Base-by-base conservation (phyloP, 2,797 vertebrate species). In the Potorous gilbertii region DNA sequence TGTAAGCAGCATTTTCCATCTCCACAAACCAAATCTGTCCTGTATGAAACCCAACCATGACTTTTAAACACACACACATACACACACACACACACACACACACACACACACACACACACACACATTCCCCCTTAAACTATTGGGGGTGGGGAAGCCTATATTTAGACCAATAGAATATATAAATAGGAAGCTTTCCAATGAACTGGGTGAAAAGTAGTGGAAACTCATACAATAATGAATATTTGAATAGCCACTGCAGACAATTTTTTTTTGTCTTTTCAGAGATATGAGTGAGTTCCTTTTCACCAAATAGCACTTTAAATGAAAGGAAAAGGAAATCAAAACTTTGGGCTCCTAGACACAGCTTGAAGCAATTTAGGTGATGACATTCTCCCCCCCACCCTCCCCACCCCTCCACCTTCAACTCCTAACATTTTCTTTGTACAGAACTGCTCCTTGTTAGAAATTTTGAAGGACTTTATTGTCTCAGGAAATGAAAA, bases 171-270 rank as follows among this genome's bases (percentile, higher is more conserved):
- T 46, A 50, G 46, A 46, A 9, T 11, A 46, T 50, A 87, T 27
- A 87, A 87, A 0, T 87, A 46, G 8, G 2, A 16, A 74, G 18
- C n/a, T 40, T 74, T 50, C 74, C 40, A 93, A 87, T 87, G 46
- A 55, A 31, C 54, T 93, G 54, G 40, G 16, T 56, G 34, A 57
- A 55, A 91, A 93, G 13, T 3, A 55, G 28, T 90, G 92, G 8
- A 50, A 92, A 18, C 40, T 93, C 59, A 90, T 89, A 94, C 62
- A 81, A 95, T 92, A 95, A 96, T 74, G 55, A 93, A 92, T 31
- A 81, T 96, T 81, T 90, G 55, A 95, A 81, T 95, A 92, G 27
- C 52, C 14, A 21, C 28, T 95, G 12, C 4, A 55, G 59, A 66
- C 55, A n/a, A 94, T 93, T 90, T 55, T 90, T 54, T 90, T 59